Evolutionary conservation across 2,113 vertebrate species (phyloP).

Genomic region (Sphyrna mokarran): DNA sequence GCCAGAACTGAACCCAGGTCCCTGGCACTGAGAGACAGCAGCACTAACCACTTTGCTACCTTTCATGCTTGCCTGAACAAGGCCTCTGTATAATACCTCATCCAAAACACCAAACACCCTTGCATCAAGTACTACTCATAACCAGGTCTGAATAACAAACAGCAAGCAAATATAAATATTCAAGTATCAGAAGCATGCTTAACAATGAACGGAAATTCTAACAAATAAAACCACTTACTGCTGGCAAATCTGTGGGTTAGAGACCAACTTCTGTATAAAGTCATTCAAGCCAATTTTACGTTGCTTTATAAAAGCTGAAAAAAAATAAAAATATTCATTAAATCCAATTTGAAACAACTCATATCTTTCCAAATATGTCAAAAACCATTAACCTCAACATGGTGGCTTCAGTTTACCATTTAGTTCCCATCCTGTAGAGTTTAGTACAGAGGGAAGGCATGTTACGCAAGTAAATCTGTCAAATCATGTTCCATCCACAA

Average conservation of each 20-base stretch:
- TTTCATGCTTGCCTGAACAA: no score
- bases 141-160: not conserved
- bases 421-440: not conserved
- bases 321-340: not conserved
- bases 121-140: not conserved
- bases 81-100: not conserved
- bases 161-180: not conserved
- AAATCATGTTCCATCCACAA: not conserved
- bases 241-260: slow-evolving; percentile 64
- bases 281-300: slow-evolving; percentile 70
- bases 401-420: not conserved
- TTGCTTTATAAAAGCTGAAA: slow-evolving; percentile 69
- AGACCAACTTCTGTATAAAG: slow-evolving; percentile 68
- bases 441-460: not conserved
- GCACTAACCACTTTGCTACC: no score
- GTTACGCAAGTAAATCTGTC: not conserved
- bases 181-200: not conserved
- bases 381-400: not conserved
- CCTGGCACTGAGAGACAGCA: no score
- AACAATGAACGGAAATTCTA: not conserved
- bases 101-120: not conserved
- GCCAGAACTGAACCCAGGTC: no score
- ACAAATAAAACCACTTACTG: slow-evolving; percentile 51
- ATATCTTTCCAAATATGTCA: not conserved
- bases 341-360: not conserved